Base-by-base conservation (phyloP, 2,888 invertebrate genomes). In the Drosophila fulvimacula region DNA sequence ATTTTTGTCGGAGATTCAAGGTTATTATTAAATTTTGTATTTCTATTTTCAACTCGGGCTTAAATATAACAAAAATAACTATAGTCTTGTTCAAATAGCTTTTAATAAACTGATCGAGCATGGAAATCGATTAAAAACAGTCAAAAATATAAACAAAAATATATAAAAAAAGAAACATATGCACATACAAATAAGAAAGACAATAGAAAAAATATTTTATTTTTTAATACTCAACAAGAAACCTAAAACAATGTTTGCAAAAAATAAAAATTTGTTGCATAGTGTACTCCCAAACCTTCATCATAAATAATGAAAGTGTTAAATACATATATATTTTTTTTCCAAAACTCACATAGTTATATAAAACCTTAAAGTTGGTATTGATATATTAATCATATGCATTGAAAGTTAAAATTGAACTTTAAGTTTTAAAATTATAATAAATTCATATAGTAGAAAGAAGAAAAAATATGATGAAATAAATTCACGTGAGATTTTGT, bases 391-490 rank as follows among this genome's bases (percentile, higher is more conserved):
- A 82, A 53, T 70, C 76, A 81, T 80, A 85, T 59, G 80, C 82
- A 88, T 76, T 42, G 34, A 17, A 73, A 81, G 1, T 52, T 69
- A 72, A 69, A 83, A 82, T 69, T 62, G 69, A 88, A 73, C 71
- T 80, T 80, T 82, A 78, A 75, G 81, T 86, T 83, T 82, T 76
- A 78, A 85, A 83, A 86, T 69, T 85, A 64, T 57, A 69, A 70
- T 71, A 69, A 55, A 63, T 60, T 39, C 38, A 63, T 49, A 19
- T 34, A 55, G 11, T 61, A 62, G 46, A 24, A 51, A 38, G 41
- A 56, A 17, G 10, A 57, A 57, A 79, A n/a, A 32, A 21, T 15
- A 34, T 15, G 1, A 51, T 15, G 19, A 44, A 48, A 69, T 60
- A 60, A 48, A 68, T 76, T 21, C 44, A 27, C 13, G 27, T 3